phyloP scores from a whole-genome alignment of 2,797 vertebrate species.

The Myiothlypis coronata region DNA sequence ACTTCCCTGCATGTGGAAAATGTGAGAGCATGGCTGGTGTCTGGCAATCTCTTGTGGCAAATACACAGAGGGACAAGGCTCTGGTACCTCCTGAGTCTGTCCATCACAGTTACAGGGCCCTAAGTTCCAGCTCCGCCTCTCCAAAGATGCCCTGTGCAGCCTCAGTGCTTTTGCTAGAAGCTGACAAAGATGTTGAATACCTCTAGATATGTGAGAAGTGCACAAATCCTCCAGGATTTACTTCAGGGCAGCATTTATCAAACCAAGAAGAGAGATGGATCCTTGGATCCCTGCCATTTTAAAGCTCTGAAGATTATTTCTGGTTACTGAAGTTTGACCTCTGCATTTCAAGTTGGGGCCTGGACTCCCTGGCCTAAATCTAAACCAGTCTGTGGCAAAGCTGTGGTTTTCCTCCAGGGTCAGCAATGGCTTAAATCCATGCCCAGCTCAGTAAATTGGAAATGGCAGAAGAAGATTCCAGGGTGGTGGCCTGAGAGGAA shows the following conservation, averaged over 20 bases:
- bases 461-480: constrained; percentile 48
- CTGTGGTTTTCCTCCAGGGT: constrained; percentile 50
- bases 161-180: neutral
- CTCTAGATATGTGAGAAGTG: neutral
- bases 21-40: fast-evolving
- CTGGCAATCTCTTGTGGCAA: neutral
- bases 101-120: neutral
- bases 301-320: constrained; percentile 36
- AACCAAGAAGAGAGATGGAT: neutral
- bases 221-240: neutral
- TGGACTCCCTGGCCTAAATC: constrained; percentile 32
- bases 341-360: constrained; percentile 7
- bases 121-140: neutral
- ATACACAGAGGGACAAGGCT: fast-evolving
- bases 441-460: constrained; percentile 41
- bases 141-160: neutral
- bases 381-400: neutral
- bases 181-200: neutral
- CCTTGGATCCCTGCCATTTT: constrained; percentile 37
- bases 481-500: neutral
- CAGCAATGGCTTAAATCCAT: constrained; percentile 55
- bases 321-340: constrained; percentile 47
- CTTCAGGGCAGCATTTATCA: neutral
- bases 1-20: neutral
- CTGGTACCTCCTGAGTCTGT: neutral